Conservation (phyloP, 2,113 vertebrate species). For the Platanista minor region DNA sequence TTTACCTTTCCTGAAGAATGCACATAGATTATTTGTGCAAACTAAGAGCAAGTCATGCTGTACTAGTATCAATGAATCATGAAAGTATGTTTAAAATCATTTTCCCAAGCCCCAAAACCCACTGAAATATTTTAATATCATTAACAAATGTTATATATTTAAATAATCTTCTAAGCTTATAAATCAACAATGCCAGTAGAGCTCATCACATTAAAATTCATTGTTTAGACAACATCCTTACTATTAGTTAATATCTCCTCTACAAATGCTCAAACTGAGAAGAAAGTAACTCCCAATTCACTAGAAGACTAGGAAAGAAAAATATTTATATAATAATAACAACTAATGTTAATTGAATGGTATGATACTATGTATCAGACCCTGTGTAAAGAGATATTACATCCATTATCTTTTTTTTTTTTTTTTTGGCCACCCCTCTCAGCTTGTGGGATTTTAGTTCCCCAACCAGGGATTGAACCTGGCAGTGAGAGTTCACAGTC, state of each 20-base stretch:
- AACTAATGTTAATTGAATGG: not conserved
- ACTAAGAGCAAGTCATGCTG: not conserved
- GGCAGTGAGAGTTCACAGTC: not conserved
- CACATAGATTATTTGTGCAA: not conserved
- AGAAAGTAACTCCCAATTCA: not conserved
- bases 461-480: not conserved
- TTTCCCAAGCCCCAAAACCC: not conserved
- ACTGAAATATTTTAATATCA: not conserved
- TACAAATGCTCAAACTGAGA: not conserved
- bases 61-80: not conserved
- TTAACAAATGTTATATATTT: slow-evolving; percentile 4
- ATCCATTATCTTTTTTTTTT: not conserved
- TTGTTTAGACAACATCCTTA: not conserved
- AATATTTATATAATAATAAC: not conserved
- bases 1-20: not conserved
- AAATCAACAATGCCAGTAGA: not conserved
- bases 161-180: slow-evolving; percentile 17
- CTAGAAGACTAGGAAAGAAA: not conserved
- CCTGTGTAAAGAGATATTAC: not conserved
- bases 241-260: not conserved
- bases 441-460: not conserved
- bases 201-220: not conserved
- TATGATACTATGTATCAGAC: not conserved
- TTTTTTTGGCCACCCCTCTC: not conserved
- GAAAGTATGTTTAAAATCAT: slow-evolving; percentile 1